A percentile compares a stretch with the other conserved stretches of the same genome.
These are phyloP conservation scores for Seladonia tumulorum DNA, from an alignment of 2,888 invertebrate genomes.

Conservation along the genomic window DNA sequence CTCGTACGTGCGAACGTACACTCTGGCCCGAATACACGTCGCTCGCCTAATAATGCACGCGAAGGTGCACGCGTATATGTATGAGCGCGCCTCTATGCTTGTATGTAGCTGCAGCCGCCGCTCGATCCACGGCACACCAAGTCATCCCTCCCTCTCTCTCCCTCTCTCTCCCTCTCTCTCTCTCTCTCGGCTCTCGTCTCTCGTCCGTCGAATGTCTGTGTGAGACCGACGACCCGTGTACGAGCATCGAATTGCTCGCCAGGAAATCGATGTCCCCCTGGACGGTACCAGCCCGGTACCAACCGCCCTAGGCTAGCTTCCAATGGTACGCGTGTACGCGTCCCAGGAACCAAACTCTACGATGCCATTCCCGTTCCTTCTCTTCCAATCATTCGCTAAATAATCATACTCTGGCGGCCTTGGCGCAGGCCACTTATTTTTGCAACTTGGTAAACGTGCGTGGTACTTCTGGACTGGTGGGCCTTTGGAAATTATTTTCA, in stretches of 20 bases:
- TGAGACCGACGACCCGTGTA: conserved; percentile 50
- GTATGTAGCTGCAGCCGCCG: neutral
- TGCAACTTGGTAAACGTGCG: neutral
- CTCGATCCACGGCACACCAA: neutral
- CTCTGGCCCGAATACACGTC: conserved; percentile 32
- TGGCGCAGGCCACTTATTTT: neutral
- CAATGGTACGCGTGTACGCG: conserved; percentile 17
- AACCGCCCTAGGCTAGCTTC: conserved; percentile 53
- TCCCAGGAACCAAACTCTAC: neutral
- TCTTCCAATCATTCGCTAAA: neutral
- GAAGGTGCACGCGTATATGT: conserved; percentile 40
- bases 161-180: neutral
- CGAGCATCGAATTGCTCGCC: conserved; percentile 73
- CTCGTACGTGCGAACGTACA: conserved; percentile 32
- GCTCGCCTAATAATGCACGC: conserved; percentile 62
- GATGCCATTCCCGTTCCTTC: neutral
- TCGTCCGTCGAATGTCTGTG: conserved; percentile 38
- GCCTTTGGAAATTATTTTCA: too few species aligned
- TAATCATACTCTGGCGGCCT: neutral
- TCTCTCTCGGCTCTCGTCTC: neutral
- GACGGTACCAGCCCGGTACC: conserved; percentile 61
- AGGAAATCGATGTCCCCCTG: conserved; percentile 75
- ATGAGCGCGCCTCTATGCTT: conserved; percentile 3
- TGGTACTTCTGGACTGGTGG: neutral
- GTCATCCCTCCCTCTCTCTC: neutral